Evolutionary conservation across 2,888 invertebrate species (phyloP).

Genomic region (Aphodius granarius): DNA sequence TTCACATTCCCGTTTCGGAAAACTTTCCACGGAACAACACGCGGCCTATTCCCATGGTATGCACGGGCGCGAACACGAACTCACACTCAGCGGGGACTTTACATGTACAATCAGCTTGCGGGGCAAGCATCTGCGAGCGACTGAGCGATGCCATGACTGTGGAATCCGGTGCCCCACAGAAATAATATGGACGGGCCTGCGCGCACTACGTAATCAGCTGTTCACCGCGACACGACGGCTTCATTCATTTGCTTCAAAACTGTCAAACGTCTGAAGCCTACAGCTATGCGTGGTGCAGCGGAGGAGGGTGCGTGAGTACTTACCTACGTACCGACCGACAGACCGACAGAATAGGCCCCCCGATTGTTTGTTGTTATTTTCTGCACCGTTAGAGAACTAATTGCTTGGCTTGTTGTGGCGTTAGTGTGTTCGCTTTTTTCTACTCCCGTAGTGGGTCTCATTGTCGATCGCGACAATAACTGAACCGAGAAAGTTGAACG

Average conservation of each 20-base stretch:
- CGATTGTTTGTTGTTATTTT: constrained; percentile 1
- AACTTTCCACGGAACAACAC: neutral
- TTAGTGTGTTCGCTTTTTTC: neutral
- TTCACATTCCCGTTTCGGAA: neutral
- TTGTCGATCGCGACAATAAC: neutral
- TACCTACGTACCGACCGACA: neutral
- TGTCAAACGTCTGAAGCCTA: too few relatives aligned
- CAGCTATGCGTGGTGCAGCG: neutral
- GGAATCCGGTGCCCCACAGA: neutral
- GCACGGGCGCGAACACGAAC: neutral
- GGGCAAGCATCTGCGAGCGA: neutral
- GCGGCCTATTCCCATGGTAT: neutral
- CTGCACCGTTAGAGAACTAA: neutral
- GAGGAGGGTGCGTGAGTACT: neutral
- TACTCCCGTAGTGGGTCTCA: neutral
- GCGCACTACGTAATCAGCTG: constrained; percentile 4
- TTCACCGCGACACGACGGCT: constrained; percentile 1
- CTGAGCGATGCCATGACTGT: neutral
- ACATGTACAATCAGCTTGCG: neutral
- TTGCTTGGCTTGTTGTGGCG: neutral
- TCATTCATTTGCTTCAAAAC: constrained; percentile 7
- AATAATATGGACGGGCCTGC: neutral
- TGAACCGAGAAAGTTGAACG: neutral
- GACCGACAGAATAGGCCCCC: neutral
- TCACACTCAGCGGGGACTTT: neutral